Base-by-base conservation (phyloP, 2,888 invertebrate genomes). In the Apotomis capreana region DNA sequence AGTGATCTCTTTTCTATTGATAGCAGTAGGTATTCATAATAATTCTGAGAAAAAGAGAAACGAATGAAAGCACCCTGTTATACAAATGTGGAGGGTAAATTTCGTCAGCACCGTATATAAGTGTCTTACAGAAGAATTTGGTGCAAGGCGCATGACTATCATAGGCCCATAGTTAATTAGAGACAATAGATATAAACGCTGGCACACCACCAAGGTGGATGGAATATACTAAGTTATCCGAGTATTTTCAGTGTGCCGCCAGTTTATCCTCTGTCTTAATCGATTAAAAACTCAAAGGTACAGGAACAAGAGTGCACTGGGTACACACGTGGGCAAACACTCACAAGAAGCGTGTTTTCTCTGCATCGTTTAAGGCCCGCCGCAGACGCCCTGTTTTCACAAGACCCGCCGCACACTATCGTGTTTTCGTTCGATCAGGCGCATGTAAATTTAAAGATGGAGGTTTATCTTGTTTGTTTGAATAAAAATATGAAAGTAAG, bases 401-500 rank as follows among this genome's bases (percentile, higher is more conserved):
- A 84, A 85, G 81, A 79, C 78, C 78, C 79, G 78, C 78, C 81
- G 79, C 81, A 83, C 79, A 83, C 80, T 76, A 70, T 68, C 74
- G 74, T 89, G 90, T 90, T 90, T 88, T 80, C 79, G 74, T 89
- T 89, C 86, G 83, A 89, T 89, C 87, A 83, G 74, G 64, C 67
- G 72, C 73, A 80, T 77, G 75, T 77, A 74, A 77, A 78, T 78
- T 77, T 74, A 55, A 67, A 71, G 61, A 71, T 61, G 61, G 54
- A 63, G 40, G 51, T 65, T 46, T 65, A 65, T 65, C 15, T 5
- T 60, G 64, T 76, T 73, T 74, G 70, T 76, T 70, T 70, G 36
- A 46, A 65, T 59, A 65, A 49, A 63, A 63, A 59, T 59, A 15
- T 37, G 37, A 40, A 57, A 5, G 36, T 12, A 5, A n/a, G 5